Evolutionary conservation across 2,888 invertebrate genomes (phyloP).

Genomic region (Trachelus troglodyta): DNA sequence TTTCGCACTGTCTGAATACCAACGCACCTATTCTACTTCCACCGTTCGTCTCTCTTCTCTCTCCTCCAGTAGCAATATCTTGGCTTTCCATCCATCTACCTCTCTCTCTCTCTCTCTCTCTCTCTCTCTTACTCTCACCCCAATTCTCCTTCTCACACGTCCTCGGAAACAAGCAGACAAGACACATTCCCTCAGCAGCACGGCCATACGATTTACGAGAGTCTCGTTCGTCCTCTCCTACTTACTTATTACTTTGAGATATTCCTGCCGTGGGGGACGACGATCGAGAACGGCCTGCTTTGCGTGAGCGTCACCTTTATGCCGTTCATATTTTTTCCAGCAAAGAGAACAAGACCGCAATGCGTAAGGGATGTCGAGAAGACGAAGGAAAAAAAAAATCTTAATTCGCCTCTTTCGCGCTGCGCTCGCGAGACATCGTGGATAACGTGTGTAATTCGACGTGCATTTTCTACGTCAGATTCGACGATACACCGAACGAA

Average conservation of each 20-base stretch:
- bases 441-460: conserved; percentile 27
- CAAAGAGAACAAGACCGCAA: background rate
- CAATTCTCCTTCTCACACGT: background rate
- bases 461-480: background rate
- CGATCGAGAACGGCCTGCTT: conserved; percentile 27
- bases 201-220: conserved; percentile 1
- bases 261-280: background rate
- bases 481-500: background rate
- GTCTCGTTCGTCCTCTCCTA: background rate
- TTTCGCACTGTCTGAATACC: background rate
- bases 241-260: background rate
- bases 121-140: background rate
- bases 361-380: too few relatives aligned
- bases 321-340: conserved; percentile 38
- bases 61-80: background rate
- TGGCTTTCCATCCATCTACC: background rate
- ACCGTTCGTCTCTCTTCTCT: background rate
- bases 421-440: background rate
- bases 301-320: conserved; percentile 40
- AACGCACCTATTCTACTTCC: background rate
- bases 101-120: background rate
- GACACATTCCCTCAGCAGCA: background rate
- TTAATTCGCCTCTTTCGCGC: background rate
- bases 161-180: background rate
- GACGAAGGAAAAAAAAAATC: background rate